Conservation (phyloP, 2,113 vertebrate species). For the Noctilio leporinus region DNA sequence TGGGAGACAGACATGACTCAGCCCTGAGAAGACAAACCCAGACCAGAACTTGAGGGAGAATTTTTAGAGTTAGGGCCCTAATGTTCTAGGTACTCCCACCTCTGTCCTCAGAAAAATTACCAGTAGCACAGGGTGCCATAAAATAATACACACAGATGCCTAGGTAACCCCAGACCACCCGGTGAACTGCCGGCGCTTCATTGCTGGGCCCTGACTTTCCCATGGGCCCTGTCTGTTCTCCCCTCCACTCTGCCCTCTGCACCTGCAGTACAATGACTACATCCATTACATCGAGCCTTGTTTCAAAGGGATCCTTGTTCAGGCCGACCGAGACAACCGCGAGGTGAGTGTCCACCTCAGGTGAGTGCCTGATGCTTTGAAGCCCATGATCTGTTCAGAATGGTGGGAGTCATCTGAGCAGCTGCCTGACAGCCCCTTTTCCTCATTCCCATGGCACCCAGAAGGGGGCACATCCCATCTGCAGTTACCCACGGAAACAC, state of each 20-base stretch:
- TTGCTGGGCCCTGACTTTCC: background rate
- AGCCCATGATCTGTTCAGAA: background rate
- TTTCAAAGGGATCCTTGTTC: constrained; percentile 93
- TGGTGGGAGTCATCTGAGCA: too few relatives aligned
- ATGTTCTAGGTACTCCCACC: background rate
- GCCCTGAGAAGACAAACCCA: background rate
- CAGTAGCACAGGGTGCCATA: background rate
- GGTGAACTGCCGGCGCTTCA: background rate
- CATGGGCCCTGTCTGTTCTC: background rate
- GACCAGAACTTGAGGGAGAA: background rate
- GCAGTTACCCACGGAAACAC: background rate
- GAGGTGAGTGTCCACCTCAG: constrained; percentile 84
- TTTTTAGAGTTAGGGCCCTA: background rate
- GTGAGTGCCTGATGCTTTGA: background rate
- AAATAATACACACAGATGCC: background rate
- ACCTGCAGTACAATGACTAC: constrained; percentile 91
- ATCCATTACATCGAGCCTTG: constrained; percentile 95
- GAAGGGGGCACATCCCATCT: background rate
- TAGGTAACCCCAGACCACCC: background rate
- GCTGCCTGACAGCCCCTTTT: background rate
- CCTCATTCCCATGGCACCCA: too few relatives aligned
- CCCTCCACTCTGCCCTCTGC: background rate
- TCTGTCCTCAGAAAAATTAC: background rate
- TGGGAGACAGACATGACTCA: background rate
- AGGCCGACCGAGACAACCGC: constrained; percentile 94